Percentiles rank a stretch among this genome's conserved stretches.
Evolutionary conservation across 2,888 invertebrate genomes (phyloP).

Genomic region (Stegophylla sp.): DNA sequence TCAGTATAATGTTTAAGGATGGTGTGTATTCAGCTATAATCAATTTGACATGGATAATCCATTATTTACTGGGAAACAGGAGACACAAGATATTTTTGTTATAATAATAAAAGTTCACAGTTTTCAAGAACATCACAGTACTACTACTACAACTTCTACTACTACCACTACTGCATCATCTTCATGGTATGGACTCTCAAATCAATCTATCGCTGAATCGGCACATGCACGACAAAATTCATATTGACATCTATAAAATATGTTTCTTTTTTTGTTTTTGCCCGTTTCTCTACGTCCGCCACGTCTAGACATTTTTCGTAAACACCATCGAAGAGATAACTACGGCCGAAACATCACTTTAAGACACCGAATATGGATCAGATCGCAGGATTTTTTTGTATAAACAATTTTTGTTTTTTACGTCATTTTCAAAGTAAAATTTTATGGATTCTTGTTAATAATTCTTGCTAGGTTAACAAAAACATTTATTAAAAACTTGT

Average conservation of each 20-base stretch:
- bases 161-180: constrained; percentile 33
- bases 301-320: constrained; percentile 47
- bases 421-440: constrained; percentile 53
- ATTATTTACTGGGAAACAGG: constrained; percentile 21
- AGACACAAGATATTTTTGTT: constrained; percentile 46
- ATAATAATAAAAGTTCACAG: constrained; percentile 39
- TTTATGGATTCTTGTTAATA: constrained; percentile 50
- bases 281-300: constrained; percentile 54
- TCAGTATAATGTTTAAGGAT: constrained; percentile 15
- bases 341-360: constrained; percentile 49
- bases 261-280: constrained; percentile 59
- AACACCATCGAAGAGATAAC: constrained; percentile 50
- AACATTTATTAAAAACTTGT: constrained; percentile 33
- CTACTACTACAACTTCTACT: constrained; percentile 20
- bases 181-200: constrained; percentile 58
- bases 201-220: constrained; percentile 59
- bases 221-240: constrained; percentile 58
- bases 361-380: constrained; percentile 43
- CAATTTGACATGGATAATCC: constrained; percentile 20
- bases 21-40: constrained; percentile 16
- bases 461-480: constrained; percentile 51
- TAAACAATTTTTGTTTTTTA: constrained; percentile 59
- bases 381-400: constrained; percentile 49
- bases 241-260: constrained; percentile 58
- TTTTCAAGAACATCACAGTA: constrained; percentile 34